These are phyloP conservation scores for Macropodus opercularis DNA, from an alignment of 2,797 vertebrate species.

Conservation along the genomic window DNA sequence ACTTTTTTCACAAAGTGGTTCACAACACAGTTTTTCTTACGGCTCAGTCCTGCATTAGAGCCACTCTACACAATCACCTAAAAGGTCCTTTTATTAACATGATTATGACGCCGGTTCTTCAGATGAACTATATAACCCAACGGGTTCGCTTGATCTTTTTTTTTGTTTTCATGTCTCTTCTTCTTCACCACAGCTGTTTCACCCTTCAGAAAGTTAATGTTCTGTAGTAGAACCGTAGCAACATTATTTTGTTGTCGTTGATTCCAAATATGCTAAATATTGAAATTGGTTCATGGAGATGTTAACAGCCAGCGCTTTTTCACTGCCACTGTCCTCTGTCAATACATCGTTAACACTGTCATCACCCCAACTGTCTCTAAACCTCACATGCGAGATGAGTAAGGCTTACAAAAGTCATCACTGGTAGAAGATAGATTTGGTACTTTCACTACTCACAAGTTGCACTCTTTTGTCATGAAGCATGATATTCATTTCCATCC, in stretches of 20 bases:
- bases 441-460: constrained; percentile 66
- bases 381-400: constrained; percentile 9
- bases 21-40: too few species aligned
- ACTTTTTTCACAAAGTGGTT: background rate
- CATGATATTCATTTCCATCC: constrained; percentile 83
- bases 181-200: constrained; percentile 45
- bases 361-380: constrained; percentile 33
- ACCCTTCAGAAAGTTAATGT: background rate
- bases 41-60: too few species aligned
- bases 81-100: constrained; percentile 42
- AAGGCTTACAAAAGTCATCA: background rate
- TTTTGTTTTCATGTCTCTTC: constrained; percentile 56
- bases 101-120: constrained; percentile 34
- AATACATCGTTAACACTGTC: constrained; percentile 51
- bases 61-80: constrained; percentile 3
- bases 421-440: constrained; percentile 23
- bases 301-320: constrained; percentile 3
- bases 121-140: constrained; percentile 28
- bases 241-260: background rate
- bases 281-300: background rate
- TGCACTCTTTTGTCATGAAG: constrained; percentile 76
- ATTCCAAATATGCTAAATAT: background rate
- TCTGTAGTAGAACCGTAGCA: background rate
- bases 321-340: constrained; percentile 47
- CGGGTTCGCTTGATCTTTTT: constrained; percentile 40